phyloP scores from a whole-genome alignment of 2,888 invertebrate species.

The Drosophila mercatorum region DNA sequence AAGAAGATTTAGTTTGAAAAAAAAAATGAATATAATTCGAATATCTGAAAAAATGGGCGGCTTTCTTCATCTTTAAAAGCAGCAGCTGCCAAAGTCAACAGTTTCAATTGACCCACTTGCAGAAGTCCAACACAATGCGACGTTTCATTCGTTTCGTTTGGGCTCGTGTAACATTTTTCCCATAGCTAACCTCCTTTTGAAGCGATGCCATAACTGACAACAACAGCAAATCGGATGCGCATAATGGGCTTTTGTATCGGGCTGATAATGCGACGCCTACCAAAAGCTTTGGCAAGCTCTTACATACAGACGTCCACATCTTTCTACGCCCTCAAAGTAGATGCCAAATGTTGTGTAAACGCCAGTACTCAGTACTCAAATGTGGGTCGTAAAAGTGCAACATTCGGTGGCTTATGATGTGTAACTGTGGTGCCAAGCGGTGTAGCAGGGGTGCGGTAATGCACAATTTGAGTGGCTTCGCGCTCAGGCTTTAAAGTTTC shows the following conservation, averaged over 20 bases:
- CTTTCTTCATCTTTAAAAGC: constrained; percentile 3
- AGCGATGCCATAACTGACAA: constrained; percentile 60
- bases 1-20: no score
- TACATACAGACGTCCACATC: constrained; percentile 30
- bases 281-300: constrained; percentile 66
- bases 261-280: constrained; percentile 70
- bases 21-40: no score
- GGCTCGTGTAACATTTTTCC: constrained; percentile 35
- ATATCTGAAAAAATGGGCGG: no score
- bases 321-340: constrained; percentile 25
- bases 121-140: constrained; percentile 25
- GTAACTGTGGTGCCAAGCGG: constrained; percentile 38
- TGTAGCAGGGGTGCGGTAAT: constrained; percentile 9
- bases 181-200: constrained; percentile 61
- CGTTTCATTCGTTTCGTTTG: constrained; percentile 23
- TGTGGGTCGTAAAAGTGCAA: constrained; percentile 74
- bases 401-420: constrained; percentile 36
- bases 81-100: constrained; percentile 30
- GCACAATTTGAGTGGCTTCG: constrained; percentile 11
- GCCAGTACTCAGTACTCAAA: constrained; percentile 45
- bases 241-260: constrained; percentile 78
- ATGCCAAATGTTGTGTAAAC: constrained; percentile 79
- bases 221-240: constrained; percentile 67
- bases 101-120: constrained; percentile 32
- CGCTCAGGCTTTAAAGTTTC: constrained; percentile 35